Conservation (phyloP, 1,140 invertebrate genomes). For the Stratiolaelaps scimitus region DNA sequence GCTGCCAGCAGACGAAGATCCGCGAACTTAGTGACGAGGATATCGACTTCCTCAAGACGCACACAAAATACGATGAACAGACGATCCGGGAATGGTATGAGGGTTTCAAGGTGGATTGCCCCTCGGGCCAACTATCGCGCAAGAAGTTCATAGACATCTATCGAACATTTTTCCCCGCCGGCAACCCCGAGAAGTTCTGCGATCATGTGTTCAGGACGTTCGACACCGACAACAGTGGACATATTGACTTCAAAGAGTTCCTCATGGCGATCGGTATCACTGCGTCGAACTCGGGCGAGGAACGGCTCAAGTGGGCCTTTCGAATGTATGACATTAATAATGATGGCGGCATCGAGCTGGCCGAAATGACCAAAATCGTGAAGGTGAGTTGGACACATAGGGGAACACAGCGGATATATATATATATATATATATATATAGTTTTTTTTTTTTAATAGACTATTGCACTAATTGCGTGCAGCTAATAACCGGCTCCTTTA, state of each 20-base stretch:
- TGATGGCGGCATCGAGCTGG: conserved; percentile 94
- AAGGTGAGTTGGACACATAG: too few relatives aligned
- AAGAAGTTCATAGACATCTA: conserved; percentile 99
- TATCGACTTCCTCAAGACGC: conserved; percentile 87
- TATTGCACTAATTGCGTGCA: too few relatives aligned
- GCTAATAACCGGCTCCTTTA: too few relatives aligned
- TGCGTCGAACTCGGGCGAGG: conserved; percentile 68
- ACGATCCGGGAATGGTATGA: conserved; percentile 98
- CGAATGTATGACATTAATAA: conserved; percentile 95
- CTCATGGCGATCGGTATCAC: conserved; percentile 94
- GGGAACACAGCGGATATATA: too few relatives aligned
- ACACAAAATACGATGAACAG: conserved; percentile 85
- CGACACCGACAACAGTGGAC: conserved; percentile 96
- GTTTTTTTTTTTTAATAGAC: too few relatives aligned
- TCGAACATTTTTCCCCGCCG: conserved; percentile 96
- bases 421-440: too few relatives aligned
- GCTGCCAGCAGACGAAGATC: conserved; percentile 24
- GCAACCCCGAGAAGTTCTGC: conserved; percentile 96
- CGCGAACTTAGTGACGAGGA: conserved; percentile 70
- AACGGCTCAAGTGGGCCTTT: conserved; percentile 99
- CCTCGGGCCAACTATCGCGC: conserved; percentile 87
- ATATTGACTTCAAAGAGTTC: conserved; percentile 81
- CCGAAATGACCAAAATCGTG: conserved; percentile 56
- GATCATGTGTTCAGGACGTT: conserved; percentile 98
- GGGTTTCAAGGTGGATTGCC: conserved; percentile 97